Percentiles rank a stretch among this genome's conserved stretches.
These are phyloP conservation scores for Drosophila nr. fundita DNA, from an alignment of 2,888 invertebrate species.

Conservation along the genomic window DNA sequence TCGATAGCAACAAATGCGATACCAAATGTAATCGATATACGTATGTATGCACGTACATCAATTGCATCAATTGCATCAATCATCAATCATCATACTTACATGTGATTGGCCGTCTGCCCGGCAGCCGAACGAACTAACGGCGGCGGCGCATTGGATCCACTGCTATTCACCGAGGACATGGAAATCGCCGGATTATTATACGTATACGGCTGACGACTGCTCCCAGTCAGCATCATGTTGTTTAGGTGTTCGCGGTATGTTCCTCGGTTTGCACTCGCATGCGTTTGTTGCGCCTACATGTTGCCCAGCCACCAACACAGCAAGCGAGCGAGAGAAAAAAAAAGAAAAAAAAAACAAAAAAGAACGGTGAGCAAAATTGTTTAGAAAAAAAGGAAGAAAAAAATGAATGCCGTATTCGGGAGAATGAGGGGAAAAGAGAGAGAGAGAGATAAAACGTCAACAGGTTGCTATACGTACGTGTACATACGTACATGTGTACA, in stretches of 20 bases:
- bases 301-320: neutral
- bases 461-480: constrained; percentile 51
- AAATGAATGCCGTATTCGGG: constrained; percentile 22
- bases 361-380: constrained; percentile 30
- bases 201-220: constrained; percentile 80
- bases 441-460: constrained; percentile 36
- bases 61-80: constrained; percentile 10
- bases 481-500: neutral
- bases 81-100: constrained; percentile 80
- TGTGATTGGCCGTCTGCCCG: constrained; percentile 84
- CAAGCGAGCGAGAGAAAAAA: neutral
- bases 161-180: constrained; percentile 83
- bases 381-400: constrained; percentile 4
- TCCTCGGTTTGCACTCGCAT: constrained; percentile 73
- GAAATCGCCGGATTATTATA: constrained; percentile 84
- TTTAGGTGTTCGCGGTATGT: constrained; percentile 82
- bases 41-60: constrained; percentile 15
- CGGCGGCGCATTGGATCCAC: constrained; percentile 86
- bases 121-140: constrained; percentile 87
- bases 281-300: constrained; percentile 75
- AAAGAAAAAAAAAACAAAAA: constrained; percentile 4
- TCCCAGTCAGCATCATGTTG: constrained; percentile 79
- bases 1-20: constrained; percentile 48
- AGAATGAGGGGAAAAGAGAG: constrained; percentile 6
- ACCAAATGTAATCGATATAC: constrained; percentile 25